Evolutionary conservation across 2,113 vertebrate species (phyloP).

Genomic region (Triplophysa dalaica): DNA sequence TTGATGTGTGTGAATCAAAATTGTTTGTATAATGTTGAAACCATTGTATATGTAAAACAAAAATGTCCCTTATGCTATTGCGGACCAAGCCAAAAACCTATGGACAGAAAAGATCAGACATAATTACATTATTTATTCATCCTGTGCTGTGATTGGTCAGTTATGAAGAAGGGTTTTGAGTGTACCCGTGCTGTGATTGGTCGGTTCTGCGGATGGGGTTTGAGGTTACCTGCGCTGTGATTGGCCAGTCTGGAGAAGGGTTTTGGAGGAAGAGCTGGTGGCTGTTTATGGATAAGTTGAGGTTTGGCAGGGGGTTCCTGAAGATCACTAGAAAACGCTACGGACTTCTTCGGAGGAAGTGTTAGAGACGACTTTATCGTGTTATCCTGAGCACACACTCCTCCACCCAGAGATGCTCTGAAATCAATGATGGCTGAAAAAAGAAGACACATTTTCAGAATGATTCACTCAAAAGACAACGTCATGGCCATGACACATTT

Average conservation of each 20-base stretch:
- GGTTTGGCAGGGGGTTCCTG: conserved; percentile 91
- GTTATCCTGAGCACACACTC: conserved; percentile 88
- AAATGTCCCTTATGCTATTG: too few relatives aligned
- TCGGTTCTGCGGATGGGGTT: not conserved
- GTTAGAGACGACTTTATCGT: conserved; percentile 85
- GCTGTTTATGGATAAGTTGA: conserved; percentile 92
- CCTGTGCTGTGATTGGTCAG: too few relatives aligned
- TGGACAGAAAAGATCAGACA: too few relatives aligned
- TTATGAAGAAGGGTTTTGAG: too few relatives aligned
- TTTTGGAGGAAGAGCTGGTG: conserved; percentile 97
- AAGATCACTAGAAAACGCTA: conserved; percentile 86
- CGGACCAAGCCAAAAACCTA: too few relatives aligned
- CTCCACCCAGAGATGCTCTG: conserved; percentile 83
- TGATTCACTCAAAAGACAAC: too few relatives aligned
- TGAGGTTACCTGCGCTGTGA: conserved; percentile 90
- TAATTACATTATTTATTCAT: too few relatives aligned
- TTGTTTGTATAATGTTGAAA: too few relatives aligned
- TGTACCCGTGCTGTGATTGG: conserved; percentile 13
- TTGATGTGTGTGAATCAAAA: too few relatives aligned
- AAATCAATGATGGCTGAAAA: conserved; percentile 87
- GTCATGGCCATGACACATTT: too few relatives aligned
- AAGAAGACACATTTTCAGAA: not conserved
- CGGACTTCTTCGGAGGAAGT: conserved; percentile 87
- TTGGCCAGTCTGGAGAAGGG: conserved; percentile 93
- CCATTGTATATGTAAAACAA: too few relatives aligned